Evolutionary conservation across 2,797 vertebrate species (phyloP), one percentile per base, ranked within the genome.

Genomic region (Gadopsis bispinosus): DNA sequence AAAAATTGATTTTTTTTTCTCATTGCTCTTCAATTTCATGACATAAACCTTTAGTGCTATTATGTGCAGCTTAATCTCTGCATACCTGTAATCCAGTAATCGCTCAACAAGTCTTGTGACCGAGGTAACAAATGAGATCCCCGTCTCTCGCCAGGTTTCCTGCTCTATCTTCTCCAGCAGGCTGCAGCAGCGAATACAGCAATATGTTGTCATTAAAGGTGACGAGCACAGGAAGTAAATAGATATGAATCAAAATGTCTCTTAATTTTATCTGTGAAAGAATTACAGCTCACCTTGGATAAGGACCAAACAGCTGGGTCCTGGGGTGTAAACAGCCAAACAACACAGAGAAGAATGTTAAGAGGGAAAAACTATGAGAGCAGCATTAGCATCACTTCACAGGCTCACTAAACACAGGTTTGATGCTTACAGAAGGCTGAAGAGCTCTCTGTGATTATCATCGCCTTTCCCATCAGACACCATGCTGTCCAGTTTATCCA

Each of bases 401-500:
- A 58, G 22, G 35, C 35, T 77, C 26, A 51, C 17, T 75, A 81
- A 78, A 83, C 47, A 74, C 39, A 50, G 73, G 45, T 67, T 75
- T 51, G 72, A 76, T 71, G 72, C 98, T 98, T 95, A 99, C 98
- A 99, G 96, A 81, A 99, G 96, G 87, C 97, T 95, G 95, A 99
- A 99, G 92, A 99, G 98, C 84, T 99, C 98, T 88, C 98, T 94
- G 95, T 99, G 99, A 92, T 99, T 98, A 93, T 99, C 98, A 62
- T 99, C 98, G 41, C 98, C 98, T 95, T 97, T 99, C 76, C 98
- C 98, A 89, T 99, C 98, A 0, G 98, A 99, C 71, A 99, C 98
- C 94, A 99, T 96, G 93, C 97, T 98, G 95, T 99, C 98, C 95
- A 99, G 95, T 79, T 99, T 99, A 91, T 99, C 98, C 65, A 99